These are phyloP conservation scores for Otolemur garnettii DNA, from an alignment of 2,113 vertebrate species.

Conservation along the genomic window DNA sequence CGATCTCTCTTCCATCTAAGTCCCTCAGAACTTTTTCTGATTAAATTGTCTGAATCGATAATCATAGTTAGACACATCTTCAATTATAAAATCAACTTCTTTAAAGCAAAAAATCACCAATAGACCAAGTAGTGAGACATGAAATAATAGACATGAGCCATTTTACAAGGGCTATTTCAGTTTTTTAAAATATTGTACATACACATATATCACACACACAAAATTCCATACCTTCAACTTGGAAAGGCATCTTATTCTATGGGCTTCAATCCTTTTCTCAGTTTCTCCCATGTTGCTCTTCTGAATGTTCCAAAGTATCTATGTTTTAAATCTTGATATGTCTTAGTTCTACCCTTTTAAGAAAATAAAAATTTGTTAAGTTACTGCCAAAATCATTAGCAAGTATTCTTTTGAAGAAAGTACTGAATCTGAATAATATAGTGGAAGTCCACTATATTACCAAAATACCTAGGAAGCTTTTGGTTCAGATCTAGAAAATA, in stretches of 20 bases:
- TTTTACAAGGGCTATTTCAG: neutral
- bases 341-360: slow-evolving; percentile 55
- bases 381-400: slow-evolving; percentile 34
- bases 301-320: slow-evolving; percentile 51
- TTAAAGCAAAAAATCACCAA: slow-evolving; percentile 42
- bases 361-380: slow-evolving; percentile 60
- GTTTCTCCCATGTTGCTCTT: slow-evolving; percentile 78
- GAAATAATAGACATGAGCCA: slow-evolving; percentile 7
- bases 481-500: slow-evolving; percentile 42
- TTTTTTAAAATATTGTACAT: neutral
- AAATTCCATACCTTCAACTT: slow-evolving; percentile 80
- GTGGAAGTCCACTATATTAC: slow-evolving; percentile 1
- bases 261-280: slow-evolving; percentile 64
- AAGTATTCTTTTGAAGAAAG: slow-evolving; percentile 17
- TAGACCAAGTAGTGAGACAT: neutral
- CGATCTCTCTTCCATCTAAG: neutral
- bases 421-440: neutral
- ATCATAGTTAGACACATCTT: neutral
- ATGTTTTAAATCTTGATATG: slow-evolving; percentile 65
- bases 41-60: slow-evolving; percentile 20
- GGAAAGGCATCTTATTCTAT: slow-evolving; percentile 72
- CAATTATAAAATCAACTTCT: slow-evolving; percentile 30
- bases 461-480: slow-evolving; percentile 51
- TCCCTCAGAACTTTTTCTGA: neutral
- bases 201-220: neutral